Percentiles rank a stretch among this genome's conserved stretches.
phyloP scores from a whole-genome alignment of 1,140 invertebrate genomes.

The Trichonephila inaurata region DNA sequence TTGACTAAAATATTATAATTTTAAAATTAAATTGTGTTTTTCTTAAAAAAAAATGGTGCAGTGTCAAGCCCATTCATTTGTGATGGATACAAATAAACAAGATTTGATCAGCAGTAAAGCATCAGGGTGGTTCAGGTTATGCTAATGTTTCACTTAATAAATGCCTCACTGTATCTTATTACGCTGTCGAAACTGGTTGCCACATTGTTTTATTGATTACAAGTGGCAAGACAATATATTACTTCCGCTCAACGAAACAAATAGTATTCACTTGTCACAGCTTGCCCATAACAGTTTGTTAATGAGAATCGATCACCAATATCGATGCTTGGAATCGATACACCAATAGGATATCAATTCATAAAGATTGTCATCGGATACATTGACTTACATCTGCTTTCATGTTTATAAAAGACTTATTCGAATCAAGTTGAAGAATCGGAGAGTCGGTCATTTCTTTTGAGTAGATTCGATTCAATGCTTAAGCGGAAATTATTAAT shows the following conservation, averaged over 20 bases:
- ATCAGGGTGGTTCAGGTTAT: constrained; percentile 61
- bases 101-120: constrained; percentile 35
- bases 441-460: no score
- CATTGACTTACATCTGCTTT: background rate
- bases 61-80: no score
- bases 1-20: no score
- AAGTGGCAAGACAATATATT: constrained; percentile 22
- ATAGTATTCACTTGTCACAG: constrained; percentile 4
- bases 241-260: constrained; percentile 23
- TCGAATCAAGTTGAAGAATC: no score
- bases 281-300: background rate
- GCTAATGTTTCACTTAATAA: constrained; percentile 55
- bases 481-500: background rate
- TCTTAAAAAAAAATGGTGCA: no score
- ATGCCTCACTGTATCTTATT: constrained; percentile 66
- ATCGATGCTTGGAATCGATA: constrained; percentile 11
- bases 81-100: background rate
- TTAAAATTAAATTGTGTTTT: no score
- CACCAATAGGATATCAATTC: constrained; percentile 26
- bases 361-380: constrained; percentile 11
- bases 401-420: no score
- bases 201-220: constrained; percentile 72
- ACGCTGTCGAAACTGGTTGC: constrained; percentile 50
- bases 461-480: background rate
- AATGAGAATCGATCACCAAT: background rate